phyloP scores from a whole-genome alignment of 2,888 invertebrate genomes.

The Mactromeris polynyma region DNA sequence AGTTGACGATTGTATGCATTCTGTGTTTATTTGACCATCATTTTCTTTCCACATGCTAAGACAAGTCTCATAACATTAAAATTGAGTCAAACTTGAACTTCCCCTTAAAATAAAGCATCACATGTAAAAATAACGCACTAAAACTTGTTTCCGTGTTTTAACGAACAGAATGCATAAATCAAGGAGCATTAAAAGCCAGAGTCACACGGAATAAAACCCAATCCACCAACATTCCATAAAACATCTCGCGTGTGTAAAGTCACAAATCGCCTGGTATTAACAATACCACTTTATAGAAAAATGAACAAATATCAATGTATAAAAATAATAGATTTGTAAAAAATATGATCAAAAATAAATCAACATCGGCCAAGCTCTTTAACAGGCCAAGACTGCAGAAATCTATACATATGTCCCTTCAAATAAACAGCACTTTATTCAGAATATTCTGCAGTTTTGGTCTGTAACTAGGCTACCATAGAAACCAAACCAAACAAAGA shows the following conservation, averaged over 20 bases:
- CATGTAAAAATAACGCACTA: not conserved
- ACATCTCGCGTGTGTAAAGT: constrained; percentile 70
- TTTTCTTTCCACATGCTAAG: not conserved
- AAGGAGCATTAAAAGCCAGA: constrained; percentile 14
- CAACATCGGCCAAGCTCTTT: constrained; percentile 70
- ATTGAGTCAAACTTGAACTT: not conserved
- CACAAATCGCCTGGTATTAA: constrained; percentile 67
- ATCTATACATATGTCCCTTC: constrained; percentile 18
- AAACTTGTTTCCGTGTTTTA: not conserved
- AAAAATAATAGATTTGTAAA: constrained; percentile 85
- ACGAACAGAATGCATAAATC: not conserved
- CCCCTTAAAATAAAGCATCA: not conserved
- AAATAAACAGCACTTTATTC: constrained; percentile 25
- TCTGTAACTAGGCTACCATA: constrained; percentile 42
- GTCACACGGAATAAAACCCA: constrained; percentile 37
- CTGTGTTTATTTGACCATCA: not conserved
- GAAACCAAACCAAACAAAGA: constrained; percentile 34
- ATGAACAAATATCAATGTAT: constrained; percentile 83
- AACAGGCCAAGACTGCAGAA: constrained; percentile 51
- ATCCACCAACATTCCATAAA: constrained; percentile 32
- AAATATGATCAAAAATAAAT: constrained; percentile 83
- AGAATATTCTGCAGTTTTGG: constrained; percentile 35
- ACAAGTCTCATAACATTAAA: not conserved
- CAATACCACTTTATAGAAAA: constrained; percentile 75
- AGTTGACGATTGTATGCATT: not conserved